Evolutionary conservation across 2,888 invertebrate species (phyloP).

Genomic region (Allolobophora icterica): DNA sequence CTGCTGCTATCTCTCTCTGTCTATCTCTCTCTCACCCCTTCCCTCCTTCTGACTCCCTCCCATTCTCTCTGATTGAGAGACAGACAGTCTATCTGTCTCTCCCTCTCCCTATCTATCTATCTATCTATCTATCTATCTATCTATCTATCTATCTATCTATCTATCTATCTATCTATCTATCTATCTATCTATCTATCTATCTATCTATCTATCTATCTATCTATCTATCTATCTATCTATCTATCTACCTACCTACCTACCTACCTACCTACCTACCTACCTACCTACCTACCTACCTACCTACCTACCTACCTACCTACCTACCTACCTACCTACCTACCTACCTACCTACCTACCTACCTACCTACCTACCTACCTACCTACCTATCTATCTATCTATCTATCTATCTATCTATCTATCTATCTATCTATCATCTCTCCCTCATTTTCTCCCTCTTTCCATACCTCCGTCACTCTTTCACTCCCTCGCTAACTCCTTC

Average conservation of each 20-base stretch:
- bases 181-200: neutral
- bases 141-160: neutral
- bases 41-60: too few relatives aligned
- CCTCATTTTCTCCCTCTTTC: too few relatives aligned
- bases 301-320: conserved; percentile 29
- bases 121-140: too few relatives aligned
- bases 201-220: neutral
- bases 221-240: neutral
- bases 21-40: neutral
- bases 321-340: neutral
- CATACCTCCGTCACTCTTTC: too few relatives aligned
- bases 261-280: neutral
- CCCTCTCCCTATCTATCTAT: too few relatives aligned
- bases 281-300: neutral
- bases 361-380: neutral
- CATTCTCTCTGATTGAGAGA: too few relatives aligned
- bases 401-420: conserved; percentile 31
- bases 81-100: too few relatives aligned
- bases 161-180: neutral
- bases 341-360: neutral
- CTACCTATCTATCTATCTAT: conserved; percentile 22
- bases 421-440: neutral
- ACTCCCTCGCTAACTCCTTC: neutral
- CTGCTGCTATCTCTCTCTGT: too few relatives aligned
- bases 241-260: neutral